phyloP scores from a whole-genome alignment of 37 sponge, comb jelly and placozoan species.

The Halichondria panicea region DNA sequence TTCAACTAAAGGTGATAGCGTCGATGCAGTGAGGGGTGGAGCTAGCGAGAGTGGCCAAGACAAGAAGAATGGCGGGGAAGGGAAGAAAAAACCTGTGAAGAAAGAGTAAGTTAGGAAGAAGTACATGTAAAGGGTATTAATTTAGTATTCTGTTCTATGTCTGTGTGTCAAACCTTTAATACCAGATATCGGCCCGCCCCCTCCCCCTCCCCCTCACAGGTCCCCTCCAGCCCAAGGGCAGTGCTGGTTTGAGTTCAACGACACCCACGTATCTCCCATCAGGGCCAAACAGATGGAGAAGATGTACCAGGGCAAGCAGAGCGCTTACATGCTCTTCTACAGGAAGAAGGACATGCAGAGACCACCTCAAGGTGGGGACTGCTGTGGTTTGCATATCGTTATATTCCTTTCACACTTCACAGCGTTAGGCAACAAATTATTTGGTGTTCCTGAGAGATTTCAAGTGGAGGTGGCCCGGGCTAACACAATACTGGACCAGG shows the following conservation, averaged over 20 bases:
- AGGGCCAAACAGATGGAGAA: conserved; percentile 32
- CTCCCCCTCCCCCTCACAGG: too few species aligned
- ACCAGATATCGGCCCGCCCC: too few species aligned
- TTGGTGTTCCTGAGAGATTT: conserved; percentile 47
- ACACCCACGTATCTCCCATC: conserved; percentile 60
- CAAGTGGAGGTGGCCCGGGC: conserved; percentile 6
- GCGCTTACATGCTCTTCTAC: conserved; percentile 95
- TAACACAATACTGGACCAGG: conserved; percentile 46
- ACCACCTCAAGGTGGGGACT: conserved; percentile 46
- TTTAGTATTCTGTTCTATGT: too few species aligned
- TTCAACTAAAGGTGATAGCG: not conserved
- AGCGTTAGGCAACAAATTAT: conserved; percentile 37
- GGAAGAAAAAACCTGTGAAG: not conserved
- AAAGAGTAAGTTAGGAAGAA: not conserved
- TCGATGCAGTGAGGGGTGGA: not conserved
- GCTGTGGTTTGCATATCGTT: too few species aligned
- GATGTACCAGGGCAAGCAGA: conserved; percentile 81
- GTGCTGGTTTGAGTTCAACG: conserved; percentile 93
- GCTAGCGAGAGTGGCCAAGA: not conserved
- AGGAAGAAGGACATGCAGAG: conserved; percentile 43
- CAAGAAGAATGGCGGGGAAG: not conserved
- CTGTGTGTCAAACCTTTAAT: too few species aligned
- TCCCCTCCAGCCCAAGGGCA: too few species aligned
- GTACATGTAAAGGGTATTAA: too few species aligned
- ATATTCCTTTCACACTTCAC: not conserved